These are phyloP conservation scores for Linnaemya tessellans DNA, from an alignment of 2,888 invertebrate genomes.

Conservation along the genomic window DNA sequence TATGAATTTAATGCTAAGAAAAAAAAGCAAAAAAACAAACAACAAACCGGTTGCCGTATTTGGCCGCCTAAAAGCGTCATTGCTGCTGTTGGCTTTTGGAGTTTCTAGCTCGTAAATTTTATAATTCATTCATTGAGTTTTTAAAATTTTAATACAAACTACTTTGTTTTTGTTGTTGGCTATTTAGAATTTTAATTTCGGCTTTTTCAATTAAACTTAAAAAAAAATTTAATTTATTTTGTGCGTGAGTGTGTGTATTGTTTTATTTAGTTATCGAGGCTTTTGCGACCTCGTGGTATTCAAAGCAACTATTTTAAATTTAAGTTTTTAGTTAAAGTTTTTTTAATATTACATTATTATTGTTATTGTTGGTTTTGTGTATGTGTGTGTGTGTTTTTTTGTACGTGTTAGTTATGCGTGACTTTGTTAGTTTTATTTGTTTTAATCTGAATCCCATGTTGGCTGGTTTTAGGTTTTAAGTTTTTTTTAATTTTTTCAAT, in stretches of 20 bases:
- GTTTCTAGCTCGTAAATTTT: conserved; percentile 3
- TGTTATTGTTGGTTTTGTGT: background rate
- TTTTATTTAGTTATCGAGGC: conserved; percentile 9
- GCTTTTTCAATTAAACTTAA: background rate
- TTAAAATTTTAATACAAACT: conserved; percentile 28
- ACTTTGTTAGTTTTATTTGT: background rate
- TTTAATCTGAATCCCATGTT: background rate
- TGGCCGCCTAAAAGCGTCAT: background rate
- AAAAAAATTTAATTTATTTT: background rate
- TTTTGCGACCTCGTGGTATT: conserved; percentile 33
- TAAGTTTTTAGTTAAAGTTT: background rate
- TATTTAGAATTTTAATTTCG: conserved; percentile 3
- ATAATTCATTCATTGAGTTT: conserved; percentile 21
- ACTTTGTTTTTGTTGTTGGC: conserved; percentile 6
- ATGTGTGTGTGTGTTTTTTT: too few relatives aligned
- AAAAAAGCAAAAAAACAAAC: too few relatives aligned
- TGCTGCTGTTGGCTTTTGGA: conserved; percentile 2
- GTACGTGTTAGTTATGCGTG: conserved; percentile 39
- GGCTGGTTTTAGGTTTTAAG: background rate
- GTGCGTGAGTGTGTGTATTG: background rate
- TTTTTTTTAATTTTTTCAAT: background rate
- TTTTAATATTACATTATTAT: background rate
- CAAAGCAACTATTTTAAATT: background rate
- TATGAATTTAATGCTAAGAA: conserved; percentile 7
- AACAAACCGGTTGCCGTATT: background rate